These are phyloP conservation scores for Hydropotes inermis DNA, from an alignment of 2,113 vertebrate species.

Conservation along the genomic window DNA sequence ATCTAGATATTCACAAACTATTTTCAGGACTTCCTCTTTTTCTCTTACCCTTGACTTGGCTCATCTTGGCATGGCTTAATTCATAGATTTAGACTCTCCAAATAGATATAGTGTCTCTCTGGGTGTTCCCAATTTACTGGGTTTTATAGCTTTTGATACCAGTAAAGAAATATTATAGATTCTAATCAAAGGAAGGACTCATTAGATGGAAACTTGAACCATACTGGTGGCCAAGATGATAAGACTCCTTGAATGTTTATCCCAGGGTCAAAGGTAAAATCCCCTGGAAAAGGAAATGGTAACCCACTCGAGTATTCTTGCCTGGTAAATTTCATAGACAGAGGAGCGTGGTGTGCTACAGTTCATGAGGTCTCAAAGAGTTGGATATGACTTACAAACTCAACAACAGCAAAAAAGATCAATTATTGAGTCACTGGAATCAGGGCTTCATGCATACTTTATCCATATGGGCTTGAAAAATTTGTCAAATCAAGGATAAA, in stretches of 20 bases:
- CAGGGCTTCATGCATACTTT: background rate
- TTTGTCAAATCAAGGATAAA: background rate
- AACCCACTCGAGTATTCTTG: background rate
- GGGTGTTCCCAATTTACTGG: background rate
- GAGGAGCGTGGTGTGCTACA: background rate
- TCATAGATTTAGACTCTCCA: background rate
- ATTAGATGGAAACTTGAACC: background rate
- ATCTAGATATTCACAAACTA: background rate
- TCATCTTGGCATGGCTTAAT: background rate
- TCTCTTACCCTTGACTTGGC: background rate
- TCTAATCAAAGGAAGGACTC: background rate
- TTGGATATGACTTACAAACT: background rate
- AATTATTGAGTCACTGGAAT: background rate
- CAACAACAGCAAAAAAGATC: background rate
- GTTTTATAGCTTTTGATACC: background rate
- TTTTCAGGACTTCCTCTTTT: background rate
- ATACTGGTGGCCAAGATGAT: background rate
- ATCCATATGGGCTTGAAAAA: background rate
- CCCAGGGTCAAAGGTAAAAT: background rate
- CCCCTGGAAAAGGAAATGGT: background rate
- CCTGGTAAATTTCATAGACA: background rate
- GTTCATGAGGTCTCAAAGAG: background rate
- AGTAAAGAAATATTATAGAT: background rate
- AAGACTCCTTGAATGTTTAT: background rate
- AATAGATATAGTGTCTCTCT: background rate